phyloP scores from a whole-genome alignment of 1,140 invertebrate species.

The Trichonephila clavata region DNA sequence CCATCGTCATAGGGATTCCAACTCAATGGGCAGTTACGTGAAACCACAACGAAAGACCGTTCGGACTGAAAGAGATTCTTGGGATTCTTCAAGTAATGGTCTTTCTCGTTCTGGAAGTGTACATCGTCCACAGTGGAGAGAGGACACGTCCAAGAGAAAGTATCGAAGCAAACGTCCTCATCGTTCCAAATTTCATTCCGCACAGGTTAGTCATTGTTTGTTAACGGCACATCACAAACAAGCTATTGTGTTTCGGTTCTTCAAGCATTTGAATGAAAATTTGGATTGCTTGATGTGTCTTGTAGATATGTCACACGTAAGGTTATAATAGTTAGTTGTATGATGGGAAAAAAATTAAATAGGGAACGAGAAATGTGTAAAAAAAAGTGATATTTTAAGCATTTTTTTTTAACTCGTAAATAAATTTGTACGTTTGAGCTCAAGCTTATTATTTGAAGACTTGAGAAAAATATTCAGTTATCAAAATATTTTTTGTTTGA shows the following conservation, averaged over 20 bases:
- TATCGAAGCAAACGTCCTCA: slow-evolving; percentile 71
- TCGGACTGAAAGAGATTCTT: slow-evolving; percentile 22
- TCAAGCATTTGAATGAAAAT: neutral
- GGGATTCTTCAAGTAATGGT: slow-evolving; percentile 51
- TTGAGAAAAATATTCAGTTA: too few relatives aligned
- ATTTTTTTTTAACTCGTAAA: too few relatives aligned
- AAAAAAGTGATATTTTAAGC: neutral
- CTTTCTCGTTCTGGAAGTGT: slow-evolving; percentile 56
- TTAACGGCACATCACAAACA: neutral
- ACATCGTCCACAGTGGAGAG: slow-evolving; percentile 68
- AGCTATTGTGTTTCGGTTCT: neutral
- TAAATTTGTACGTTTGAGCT: too few relatives aligned
- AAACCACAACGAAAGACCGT: slow-evolving; percentile 8
- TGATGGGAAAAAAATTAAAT: neutral
- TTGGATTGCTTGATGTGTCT: slow-evolving; percentile 2
- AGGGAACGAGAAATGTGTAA: neutral
- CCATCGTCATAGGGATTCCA: slow-evolving; percentile 48
- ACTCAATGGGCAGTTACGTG: neutral
- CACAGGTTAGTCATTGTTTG: slow-evolving; percentile 63
- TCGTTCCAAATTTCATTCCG: slow-evolving; percentile 62
- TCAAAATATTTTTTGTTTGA: too few relatives aligned
- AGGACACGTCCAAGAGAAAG: slow-evolving; percentile 67
- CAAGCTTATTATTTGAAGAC: too few relatives aligned
- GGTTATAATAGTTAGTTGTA: neutral
- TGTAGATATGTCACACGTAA: neutral